phyloP scores from a whole-genome alignment of 1,140 invertebrate species.

The Sesamia nonagrioides region DNA sequence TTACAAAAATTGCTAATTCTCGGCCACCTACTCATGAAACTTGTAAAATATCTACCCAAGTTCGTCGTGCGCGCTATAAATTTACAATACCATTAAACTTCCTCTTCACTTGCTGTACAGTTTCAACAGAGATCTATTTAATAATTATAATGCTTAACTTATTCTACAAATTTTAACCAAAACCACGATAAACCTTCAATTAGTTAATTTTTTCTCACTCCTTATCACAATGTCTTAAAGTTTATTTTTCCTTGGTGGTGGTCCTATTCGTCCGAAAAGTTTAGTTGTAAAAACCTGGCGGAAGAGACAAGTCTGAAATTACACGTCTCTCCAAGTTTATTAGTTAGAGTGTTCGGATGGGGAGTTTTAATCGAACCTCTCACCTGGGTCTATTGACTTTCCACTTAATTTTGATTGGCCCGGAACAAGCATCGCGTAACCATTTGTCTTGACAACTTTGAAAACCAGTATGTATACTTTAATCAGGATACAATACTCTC shows the following conservation, averaged over 20 bases:
- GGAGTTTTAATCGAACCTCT: constrained; percentile 32
- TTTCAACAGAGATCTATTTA: constrained; percentile 40
- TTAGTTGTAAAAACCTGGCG: background rate
- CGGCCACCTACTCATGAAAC: constrained; percentile 14
- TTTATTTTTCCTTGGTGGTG: background rate
- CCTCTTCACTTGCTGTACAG: constrained; percentile 18
- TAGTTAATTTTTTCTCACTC: background rate
- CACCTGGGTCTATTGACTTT: constrained; percentile 38
- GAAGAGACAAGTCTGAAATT: constrained; percentile 43
- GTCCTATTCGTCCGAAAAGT: background rate
- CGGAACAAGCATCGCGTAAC: background rate
- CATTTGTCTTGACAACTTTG: background rate
- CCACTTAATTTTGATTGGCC: constrained; percentile 31
- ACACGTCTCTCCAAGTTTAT: constrained; percentile 38
- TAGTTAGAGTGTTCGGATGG: constrained; percentile 40
- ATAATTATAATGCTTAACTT: constrained; percentile 45
- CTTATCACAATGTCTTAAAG: background rate
- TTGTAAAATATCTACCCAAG: constrained; percentile 22
- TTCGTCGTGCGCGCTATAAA: constrained; percentile 26
- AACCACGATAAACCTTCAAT: background rate
- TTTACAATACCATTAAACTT: constrained; percentile 42
- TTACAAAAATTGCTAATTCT: background rate
- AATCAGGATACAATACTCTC: too few species aligned
- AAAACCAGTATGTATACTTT: background rate
- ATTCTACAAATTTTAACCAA: constrained; percentile 45